phyloP scores from a whole-genome alignment of 1,140 invertebrate species.

The Drosophila insularis region DNA sequence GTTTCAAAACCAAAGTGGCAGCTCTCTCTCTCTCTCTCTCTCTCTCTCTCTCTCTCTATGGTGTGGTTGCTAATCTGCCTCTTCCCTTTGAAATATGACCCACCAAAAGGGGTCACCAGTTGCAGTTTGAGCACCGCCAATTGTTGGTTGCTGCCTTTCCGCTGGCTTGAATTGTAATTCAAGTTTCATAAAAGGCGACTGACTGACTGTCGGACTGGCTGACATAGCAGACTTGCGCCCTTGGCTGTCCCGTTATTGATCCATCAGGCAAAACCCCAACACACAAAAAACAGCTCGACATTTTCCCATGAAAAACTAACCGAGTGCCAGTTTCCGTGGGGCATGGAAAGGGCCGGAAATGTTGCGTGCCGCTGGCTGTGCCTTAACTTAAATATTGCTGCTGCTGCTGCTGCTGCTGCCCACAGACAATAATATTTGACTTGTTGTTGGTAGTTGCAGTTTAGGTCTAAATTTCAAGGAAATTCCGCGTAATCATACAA shows the following conservation, averaged over 20 bases:
- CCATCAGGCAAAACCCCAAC: conserved; percentile 20
- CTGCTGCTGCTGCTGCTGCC: conserved; percentile 41
- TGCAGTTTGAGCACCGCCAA: conserved; percentile 44
- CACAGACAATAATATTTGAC: conserved; percentile 73
- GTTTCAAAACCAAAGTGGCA: not conserved
- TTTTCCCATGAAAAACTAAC: conserved; percentile 61
- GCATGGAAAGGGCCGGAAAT: conserved; percentile 22
- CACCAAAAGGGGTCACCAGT: conserved; percentile 67
- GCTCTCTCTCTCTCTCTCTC: not conserved
- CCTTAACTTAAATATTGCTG: conserved; percentile 8
- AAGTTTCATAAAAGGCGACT: conserved; percentile 38
- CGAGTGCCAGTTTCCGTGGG: not conserved
- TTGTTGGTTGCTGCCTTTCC: conserved; percentile 32
- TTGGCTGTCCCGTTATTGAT: conserved; percentile 69
- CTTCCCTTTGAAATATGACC: not conserved
- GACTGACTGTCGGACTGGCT: conserved; percentile 30
- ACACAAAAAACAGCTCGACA: not conserved
- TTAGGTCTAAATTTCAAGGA: conserved; percentile 22
- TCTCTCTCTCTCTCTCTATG: not conserved
- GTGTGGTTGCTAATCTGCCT: not conserved
- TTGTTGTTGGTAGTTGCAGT: conserved; percentile 28
- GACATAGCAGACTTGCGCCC: conserved; percentile 35
- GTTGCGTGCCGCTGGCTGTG: conserved; percentile 35
- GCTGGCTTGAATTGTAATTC: conserved; percentile 64
- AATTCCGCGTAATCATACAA: conserved; percentile 39